phyloP scores from a whole-genome alignment of 2,113 vertebrate species.

The Amphiprion ocellaris region DNA sequence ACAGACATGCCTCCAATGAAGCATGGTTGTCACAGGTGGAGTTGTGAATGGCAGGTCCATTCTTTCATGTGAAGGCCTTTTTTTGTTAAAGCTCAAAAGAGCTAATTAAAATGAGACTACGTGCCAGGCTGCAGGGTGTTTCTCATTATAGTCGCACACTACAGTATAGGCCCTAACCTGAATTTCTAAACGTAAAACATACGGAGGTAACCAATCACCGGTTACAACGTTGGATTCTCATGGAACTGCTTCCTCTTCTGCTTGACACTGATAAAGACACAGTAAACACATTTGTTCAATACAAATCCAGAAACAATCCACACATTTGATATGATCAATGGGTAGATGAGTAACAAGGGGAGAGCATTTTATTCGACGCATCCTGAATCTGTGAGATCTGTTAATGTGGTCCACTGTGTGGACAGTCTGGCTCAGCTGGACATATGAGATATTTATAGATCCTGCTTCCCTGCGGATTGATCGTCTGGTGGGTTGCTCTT shows the following conservation, averaged over 20 bases:
- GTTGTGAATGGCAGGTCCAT: conserved; percentile 67
- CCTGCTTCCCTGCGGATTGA: conserved; percentile 63
- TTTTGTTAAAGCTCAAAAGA: conserved; percentile 59
- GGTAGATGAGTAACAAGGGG: conserved; percentile 57
- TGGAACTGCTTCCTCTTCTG: conserved; percentile 25
- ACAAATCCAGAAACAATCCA: conserved; percentile 59
- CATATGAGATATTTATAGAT: conserved; percentile 78
- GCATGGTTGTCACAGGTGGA: conserved; percentile 54
- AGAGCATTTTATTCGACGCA: conserved; percentile 30
- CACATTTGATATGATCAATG: conserved; percentile 68
- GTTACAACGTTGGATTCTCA: conserved; percentile 3
- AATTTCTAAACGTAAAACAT: conserved; percentile 37
- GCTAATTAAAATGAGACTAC: conserved; percentile 53
- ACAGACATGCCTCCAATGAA: conserved; percentile 36
- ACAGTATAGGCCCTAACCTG: conserved; percentile 6
- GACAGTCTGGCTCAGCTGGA: conserved; percentile 64
- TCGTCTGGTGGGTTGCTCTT: conserved; percentile 66
- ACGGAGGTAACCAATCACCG: conserved; percentile 2
- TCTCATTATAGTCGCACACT: conserved; percentile 41
- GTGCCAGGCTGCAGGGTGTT: conserved; percentile 24
- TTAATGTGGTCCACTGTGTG: conserved; percentile 43
- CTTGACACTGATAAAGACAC: conserved; percentile 63
- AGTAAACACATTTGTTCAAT: conserved; percentile 47
- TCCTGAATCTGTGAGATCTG: conserved; percentile 49
- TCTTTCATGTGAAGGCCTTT: conserved; percentile 49